Base-by-base conservation (phyloP, 2,797 vertebrate species). In the Liasis olivaceus region DNA sequence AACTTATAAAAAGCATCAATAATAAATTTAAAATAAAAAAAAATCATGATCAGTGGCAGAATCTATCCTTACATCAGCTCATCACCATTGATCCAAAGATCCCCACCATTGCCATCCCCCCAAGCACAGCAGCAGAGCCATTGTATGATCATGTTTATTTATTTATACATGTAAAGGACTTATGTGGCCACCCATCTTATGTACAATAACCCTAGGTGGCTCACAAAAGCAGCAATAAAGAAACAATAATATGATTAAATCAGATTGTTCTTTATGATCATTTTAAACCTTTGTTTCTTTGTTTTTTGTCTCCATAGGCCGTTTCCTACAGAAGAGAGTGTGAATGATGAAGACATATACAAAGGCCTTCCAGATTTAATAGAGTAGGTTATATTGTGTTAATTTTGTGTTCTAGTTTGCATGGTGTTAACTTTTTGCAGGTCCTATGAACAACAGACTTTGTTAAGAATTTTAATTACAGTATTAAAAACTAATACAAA, bases 321-420 rank as follows among this genome's bases (percentile, higher is more conserved):
- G 0, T 99, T 99, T 95, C 99, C 99, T 7, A 99, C 99, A 15
- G 99, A 99, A 96, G 98, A 99, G 94, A 99, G 98, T 0, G 87
- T 99, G 86, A 98, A 98, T 85, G 98, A 99, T 91, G 99, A 99
- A 89, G 99, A 99, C 90, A 97, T 99, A 96, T 99, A 99, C 97
- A 99, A 99, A 98, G 97, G 98, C 96, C 98, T 99, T 94, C 99
- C 99, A 92, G 99, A 99, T 96, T 97, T 99, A 72, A 98, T 99
- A 94, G 99, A 99, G 99, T 99, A 98, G 0, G 99, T 98, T 94
- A 59, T 93, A 88, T 81, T 81, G 72, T 81, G 36, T 81, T 81
- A 47, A 81, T 47, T 24, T 22, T 81, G 72, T 8, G 7, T 81
- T 81, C 8, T 81, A 47, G 42, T 47, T 81, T 47, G 72, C 42